Conservation (phyloP, 2,797 vertebrate species). For the Streptopelia turtur region DNA sequence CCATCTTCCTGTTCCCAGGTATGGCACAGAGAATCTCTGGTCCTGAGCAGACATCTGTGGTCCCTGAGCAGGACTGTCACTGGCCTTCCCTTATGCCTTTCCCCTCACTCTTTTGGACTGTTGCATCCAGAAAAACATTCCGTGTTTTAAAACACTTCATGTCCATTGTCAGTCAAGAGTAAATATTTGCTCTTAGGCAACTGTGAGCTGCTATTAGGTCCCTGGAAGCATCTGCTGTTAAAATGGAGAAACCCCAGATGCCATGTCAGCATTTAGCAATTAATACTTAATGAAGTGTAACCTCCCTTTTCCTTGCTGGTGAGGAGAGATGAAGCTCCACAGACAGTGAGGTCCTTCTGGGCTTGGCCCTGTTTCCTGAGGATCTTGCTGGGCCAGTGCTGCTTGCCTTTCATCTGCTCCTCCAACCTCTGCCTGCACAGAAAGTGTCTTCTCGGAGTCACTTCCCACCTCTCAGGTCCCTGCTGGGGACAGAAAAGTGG, state of each 20-base stretch:
- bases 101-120: not conserved
- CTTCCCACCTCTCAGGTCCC: not conserved
- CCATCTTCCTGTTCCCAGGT: not conserved
- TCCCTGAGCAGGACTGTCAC: rapidly evolving
- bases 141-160: not conserved
- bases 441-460: rapidly evolving
- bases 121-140: not conserved
- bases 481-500: not conserved
- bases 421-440: not conserved
- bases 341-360: not conserved
- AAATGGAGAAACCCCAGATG: not conserved
- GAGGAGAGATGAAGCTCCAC: not conserved
- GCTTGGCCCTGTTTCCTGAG: not conserved
- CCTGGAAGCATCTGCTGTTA: not conserved
- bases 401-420: not conserved
- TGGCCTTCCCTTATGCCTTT: not conserved
- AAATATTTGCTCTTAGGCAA: not conserved
- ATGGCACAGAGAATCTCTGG: not conserved
- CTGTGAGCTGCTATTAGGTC: not conserved
- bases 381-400: not conserved
- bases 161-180: not conserved
- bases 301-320: not conserved
- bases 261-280: not conserved
- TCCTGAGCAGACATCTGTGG: not conserved
- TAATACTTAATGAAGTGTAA: not conserved